Conservation (phyloP, 2,888 invertebrate species). For the Bombylius discolor region DNA sequence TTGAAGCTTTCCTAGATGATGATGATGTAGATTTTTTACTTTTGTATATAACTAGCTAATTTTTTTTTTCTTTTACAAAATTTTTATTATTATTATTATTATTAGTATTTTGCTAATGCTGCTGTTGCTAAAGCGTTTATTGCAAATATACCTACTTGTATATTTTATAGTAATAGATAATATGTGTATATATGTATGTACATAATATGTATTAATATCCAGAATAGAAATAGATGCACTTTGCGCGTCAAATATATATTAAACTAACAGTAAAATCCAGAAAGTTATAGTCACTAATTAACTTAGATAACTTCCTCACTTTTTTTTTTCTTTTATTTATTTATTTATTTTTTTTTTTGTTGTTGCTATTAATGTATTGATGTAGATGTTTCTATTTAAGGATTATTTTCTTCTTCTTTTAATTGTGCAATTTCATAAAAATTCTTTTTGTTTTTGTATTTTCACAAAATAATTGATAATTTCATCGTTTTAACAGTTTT, state of each 20-base stretch:
- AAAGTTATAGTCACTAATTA: constrained; percentile 12
- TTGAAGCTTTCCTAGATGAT: too few species aligned
- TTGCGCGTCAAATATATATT: neutral
- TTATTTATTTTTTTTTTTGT: too few species aligned
- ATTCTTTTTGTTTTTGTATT: too few species aligned
- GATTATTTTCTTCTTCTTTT: too few species aligned
- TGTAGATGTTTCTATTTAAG: too few species aligned
- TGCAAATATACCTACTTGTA: neutral
- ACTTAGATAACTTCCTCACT: neutral
- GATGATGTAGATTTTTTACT: too few species aligned
- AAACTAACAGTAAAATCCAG: constrained; percentile 13
- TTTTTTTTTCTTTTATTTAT: neutral
- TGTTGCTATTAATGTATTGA: too few species aligned
- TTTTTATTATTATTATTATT: neutral
- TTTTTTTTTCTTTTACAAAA: neutral
- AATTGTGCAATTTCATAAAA: too few species aligned
- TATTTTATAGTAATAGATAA: too few species aligned
- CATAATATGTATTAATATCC: neutral
- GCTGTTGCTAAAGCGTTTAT: neutral
- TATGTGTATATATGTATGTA: too few species aligned
- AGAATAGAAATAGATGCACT: neutral
- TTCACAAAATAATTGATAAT: too few species aligned
- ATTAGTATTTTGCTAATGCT: neutral
- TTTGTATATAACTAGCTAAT: too few species aligned
- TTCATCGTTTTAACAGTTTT: neutral